Percentiles rank a stretch among this genome's conserved stretches.
These are phyloP conservation scores for Dromococcyx pavoninus DNA, from an alignment of 2,797 vertebrate species.

Conservation along the genomic window DNA sequence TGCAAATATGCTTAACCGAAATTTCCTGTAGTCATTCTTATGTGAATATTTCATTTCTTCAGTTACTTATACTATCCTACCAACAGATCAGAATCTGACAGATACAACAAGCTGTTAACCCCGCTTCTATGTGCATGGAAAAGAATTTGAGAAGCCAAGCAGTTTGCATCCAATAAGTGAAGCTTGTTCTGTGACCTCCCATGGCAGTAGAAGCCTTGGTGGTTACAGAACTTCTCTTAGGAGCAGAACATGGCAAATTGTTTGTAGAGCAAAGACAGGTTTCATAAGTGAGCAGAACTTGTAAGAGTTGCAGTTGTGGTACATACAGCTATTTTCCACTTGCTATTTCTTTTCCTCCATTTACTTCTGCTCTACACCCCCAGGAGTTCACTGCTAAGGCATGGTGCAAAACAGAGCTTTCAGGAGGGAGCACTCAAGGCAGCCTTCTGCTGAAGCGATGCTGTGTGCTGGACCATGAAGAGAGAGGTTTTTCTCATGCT, in stretches of 20 bases:
- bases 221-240: not conserved
- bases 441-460: not conserved
- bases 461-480: rapidly evolving
- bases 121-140: not conserved
- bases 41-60: not conserved
- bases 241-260: not conserved
- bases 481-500: not conserved
- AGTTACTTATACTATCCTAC: not conserved
- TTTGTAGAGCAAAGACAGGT: not conserved
- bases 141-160: not conserved
- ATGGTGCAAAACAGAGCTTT: not conserved
- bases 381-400: not conserved
- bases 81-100: not conserved
- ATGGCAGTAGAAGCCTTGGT: not conserved
- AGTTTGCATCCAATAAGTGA: not conserved
- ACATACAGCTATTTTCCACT: not conserved
- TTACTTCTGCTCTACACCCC: not conserved
- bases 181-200: not conserved
- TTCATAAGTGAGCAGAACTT: not conserved
- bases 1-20: not conserved
- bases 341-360: not conserved
- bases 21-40: not conserved
- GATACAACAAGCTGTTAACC: not conserved
- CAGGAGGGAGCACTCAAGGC: not conserved
- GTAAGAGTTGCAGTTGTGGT: not conserved